Percentiles rank a stretch among this genome's conserved stretches.
phyloP scores from a whole-genome alignment of 2,888 invertebrate genomes.

The Plusia festucae region DNA sequence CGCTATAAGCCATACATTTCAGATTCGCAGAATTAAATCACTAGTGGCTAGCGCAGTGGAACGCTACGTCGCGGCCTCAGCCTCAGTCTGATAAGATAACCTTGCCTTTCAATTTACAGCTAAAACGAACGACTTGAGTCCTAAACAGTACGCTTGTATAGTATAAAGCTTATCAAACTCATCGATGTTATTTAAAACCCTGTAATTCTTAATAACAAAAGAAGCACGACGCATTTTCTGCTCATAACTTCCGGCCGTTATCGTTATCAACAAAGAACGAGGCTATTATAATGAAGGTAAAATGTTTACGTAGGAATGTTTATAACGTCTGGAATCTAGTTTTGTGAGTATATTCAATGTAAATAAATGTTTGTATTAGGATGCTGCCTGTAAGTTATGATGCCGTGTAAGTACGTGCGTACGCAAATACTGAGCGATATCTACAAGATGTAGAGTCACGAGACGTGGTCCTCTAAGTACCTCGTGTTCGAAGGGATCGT shows the following conservation, averaged over 20 bases:
- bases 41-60: conserved; percentile 62
- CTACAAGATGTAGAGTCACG: conserved; percentile 36
- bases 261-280: conserved; percentile 60
- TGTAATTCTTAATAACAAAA: conserved; percentile 33
- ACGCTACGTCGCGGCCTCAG: conserved; percentile 72
- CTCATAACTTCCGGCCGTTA: conserved; percentile 39
- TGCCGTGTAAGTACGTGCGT: conserved; percentile 36
- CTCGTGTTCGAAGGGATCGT: conserved; percentile 87
- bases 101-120: conserved; percentile 87
- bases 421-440: conserved; percentile 37
- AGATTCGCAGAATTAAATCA: conserved; percentile 67
- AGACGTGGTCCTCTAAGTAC: conserved; percentile 70
- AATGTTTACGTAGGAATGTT: conserved; percentile 30
- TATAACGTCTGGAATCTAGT: conserved; percentile 17
- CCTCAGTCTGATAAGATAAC: conserved; percentile 87
- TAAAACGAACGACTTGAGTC: conserved; percentile 64
- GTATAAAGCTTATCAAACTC: conserved; percentile 73
- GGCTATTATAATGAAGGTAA: conserved; percentile 35
- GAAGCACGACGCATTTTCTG: conserved; percentile 32
- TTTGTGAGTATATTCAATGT: conserved; percentile 12
- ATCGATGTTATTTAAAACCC: conserved; percentile 33
- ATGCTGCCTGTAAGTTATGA: conserved; percentile 35
- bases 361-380: conserved; percentile 35
- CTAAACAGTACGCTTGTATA: conserved; percentile 68
- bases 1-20: conserved; percentile 47